Evolutionary conservation across 2,797 vertebrate species (phyloP).

Genomic region (Clarias platycephalus): DNA sequence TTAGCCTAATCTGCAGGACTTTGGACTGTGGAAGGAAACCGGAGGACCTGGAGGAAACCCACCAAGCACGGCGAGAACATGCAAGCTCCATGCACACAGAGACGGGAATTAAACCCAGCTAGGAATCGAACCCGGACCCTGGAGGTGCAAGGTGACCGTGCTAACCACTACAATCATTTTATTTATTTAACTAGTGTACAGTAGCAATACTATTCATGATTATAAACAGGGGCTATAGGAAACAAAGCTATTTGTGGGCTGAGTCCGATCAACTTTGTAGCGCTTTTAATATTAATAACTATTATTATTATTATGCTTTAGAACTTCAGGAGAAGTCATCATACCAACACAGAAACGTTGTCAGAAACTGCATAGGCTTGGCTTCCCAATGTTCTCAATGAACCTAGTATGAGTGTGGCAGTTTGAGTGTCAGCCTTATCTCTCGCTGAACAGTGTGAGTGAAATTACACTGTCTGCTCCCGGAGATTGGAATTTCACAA

Average conservation of each 20-base stretch:
- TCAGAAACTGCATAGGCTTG: not conserved
- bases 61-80: no score
- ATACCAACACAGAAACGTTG: not conserved
- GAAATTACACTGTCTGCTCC: constrained; percentile 18
- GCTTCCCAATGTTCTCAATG: not conserved
- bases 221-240: not conserved
- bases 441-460: constrained; percentile 7
- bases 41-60: no score
- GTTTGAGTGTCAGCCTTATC: constrained; percentile 12
- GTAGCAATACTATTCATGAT: no score
- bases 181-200: not conserved
- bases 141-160: no score
- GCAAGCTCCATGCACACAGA: no score
- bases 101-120: no score
- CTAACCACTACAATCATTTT: no score
- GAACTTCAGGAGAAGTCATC: not conserved
- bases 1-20: no score
- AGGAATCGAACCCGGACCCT: no score
- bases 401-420: not conserved
- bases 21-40: no score
- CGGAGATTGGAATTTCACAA: constrained; percentile 21
- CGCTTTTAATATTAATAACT: not conserved
- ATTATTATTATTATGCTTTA: not conserved
- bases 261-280: not conserved
- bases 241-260: not conserved